Conservation (phyloP, 2,113 vertebrate genomes). For the Vicugna pacos region DNA sequence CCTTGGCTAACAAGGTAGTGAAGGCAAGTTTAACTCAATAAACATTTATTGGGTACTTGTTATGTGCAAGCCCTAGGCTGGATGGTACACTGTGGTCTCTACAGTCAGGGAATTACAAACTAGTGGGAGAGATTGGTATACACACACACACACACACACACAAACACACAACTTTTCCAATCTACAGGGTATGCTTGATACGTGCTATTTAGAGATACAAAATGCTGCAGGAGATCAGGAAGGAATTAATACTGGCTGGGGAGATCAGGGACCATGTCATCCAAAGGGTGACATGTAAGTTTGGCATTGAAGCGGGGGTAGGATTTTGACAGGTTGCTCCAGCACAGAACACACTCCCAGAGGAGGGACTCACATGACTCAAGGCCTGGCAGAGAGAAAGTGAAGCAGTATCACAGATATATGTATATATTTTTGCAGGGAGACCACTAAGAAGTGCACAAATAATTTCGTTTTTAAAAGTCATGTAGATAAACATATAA, state of each 20-base stretch:
- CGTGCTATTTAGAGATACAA: background rate
- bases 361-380: background rate
- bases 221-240: background rate
- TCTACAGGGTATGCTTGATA: background rate
- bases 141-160: background rate
- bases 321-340: background rate
- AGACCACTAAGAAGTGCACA: conserved; percentile 26
- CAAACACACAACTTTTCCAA: background rate
- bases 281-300: background rate
- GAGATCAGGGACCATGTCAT: background rate
- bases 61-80: background rate
- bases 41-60: background rate
- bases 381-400: background rate
- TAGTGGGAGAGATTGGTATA: background rate
- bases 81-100: background rate
- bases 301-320: background rate
- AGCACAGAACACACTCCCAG: background rate
- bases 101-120: background rate
- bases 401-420: background rate
- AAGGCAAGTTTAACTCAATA: conserved; percentile 28
- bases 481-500: background rate
- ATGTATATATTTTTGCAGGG: background rate
- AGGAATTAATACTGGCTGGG: background rate
- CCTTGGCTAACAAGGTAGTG: background rate
- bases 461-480: background rate